Base-by-base conservation (phyloP, 30 jellyfish, hydroid and myxozoan species). In the Calvadosia cruxmelitensis region DNA sequence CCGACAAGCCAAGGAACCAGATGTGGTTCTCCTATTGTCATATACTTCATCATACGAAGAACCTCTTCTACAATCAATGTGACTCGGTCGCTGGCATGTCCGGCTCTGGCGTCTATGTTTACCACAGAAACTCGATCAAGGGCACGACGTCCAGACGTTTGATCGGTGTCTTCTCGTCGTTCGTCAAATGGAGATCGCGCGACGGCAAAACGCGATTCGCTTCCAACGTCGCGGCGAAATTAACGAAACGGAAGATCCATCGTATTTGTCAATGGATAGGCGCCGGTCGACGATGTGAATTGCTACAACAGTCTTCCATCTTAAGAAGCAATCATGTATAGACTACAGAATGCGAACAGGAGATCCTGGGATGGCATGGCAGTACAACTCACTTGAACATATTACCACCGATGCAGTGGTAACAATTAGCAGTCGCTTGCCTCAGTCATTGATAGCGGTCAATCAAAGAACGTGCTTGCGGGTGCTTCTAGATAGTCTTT, bases 51-150 rank as follows among this genome's bases (percentile, higher is more conserved):
- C 69, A 23, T 35, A 34, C 76, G 53, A 87, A 87, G 78, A 76
- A 83, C 42, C 53, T 66, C 0, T 71, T 87, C 25, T 69, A 34
- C 79, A 87, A 81, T 71, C 52, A 64, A 31, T 87, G 97, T 50
- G 97, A 87, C 64, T 93, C 94, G 3, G 29, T 50, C 33, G 86
- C 93, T 32, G 97, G 97, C 0, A 87, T 87, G 97, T 87, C 97
- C 27, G 97, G 97, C 7, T 87, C 97, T n/a, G 97, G 97, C 25
- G 94, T 87, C 32, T 87, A 87, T 67, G 80, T 87, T 25, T 80
- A 80, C 73, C 77, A 76, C 49, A 76, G 79, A 53, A 69, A 70
- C 65, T 27, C 52, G 72, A 34, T 50, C 1, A 24, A 70, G 0
- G 31, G 51, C 53, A 49, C 73, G 3, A 15, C 33, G 49, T 51